Conservation (phyloP, 2,888 invertebrate species). For the Lycaena phlaeas region DNA sequence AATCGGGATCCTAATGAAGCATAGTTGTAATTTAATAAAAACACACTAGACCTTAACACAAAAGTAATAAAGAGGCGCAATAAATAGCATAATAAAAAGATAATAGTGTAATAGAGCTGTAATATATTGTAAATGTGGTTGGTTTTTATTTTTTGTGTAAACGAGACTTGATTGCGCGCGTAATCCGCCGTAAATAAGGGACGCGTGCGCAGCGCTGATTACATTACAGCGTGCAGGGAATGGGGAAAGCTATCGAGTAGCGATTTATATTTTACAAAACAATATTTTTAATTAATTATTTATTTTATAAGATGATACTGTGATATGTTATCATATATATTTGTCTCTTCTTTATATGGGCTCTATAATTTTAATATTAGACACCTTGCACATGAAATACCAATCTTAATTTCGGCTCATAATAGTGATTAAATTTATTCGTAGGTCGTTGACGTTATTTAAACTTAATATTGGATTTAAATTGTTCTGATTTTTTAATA, state of each 20-base stretch:
- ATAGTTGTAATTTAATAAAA: background rate
- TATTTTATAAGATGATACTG: too few relatives aligned
- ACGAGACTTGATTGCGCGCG: constrained; percentile 50
- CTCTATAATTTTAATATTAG: too few relatives aligned
- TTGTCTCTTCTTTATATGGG: too few relatives aligned
- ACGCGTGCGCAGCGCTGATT: constrained; percentile 58
- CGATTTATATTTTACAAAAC: background rate
- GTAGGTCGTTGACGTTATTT: too few relatives aligned
- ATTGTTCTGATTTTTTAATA: too few relatives aligned
- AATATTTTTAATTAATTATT: background rate
- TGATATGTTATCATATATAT: too few relatives aligned
- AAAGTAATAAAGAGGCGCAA: background rate
- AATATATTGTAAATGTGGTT: constrained; percentile 10
- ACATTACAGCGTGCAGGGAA: constrained; percentile 43
- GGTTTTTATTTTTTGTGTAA: constrained; percentile 31
- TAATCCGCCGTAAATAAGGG: constrained; percentile 68
- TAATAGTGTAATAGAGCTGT: constrained; percentile 20
- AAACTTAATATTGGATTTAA: too few relatives aligned
- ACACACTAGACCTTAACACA: background rate
- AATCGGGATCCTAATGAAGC: constrained; percentile 23
- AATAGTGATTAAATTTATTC: too few relatives aligned
- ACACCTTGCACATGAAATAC: too few relatives aligned
- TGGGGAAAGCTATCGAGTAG: constrained; percentile 34
- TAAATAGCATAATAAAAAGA: background rate
- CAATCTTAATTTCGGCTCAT: too few relatives aligned